Percentiles rank a stretch among this genome's conserved stretches.
These are phyloP conservation scores for Rattus norvegicus DNA, from an alignment of 2,113 vertebrate genomes.

Conservation along the genomic window DNA sequence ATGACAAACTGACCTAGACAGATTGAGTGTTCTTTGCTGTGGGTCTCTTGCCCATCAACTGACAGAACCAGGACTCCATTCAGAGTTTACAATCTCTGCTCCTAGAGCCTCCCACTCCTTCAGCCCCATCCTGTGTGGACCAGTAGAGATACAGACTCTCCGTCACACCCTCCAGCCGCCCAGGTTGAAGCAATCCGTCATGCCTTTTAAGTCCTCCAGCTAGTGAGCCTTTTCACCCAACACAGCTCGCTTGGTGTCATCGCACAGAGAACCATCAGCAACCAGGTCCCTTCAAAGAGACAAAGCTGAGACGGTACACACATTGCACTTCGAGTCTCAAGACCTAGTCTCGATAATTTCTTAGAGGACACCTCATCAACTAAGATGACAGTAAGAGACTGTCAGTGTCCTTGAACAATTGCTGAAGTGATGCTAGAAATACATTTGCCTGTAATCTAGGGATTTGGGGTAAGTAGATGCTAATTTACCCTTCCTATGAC, in stretches of 20 bases:
- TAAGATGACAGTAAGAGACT: constrained; percentile 43
- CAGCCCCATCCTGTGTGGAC: accelerated
- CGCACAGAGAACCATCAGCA: constrained; percentile 45
- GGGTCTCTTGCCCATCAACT: background rate
- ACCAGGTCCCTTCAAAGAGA: background rate
- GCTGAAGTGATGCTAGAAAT: constrained; percentile 61
- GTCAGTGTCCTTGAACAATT: constrained; percentile 39
- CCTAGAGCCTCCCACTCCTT: background rate
- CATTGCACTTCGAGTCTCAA: constrained; percentile 27
- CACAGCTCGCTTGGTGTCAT: constrained; percentile 35
- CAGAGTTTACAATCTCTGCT: background rate
- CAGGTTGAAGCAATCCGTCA: constrained; percentile 55
- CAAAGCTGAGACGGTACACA: background rate
- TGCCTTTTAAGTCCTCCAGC: constrained; percentile 56
- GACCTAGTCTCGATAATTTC: constrained; percentile 37
- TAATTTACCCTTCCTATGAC: constrained; percentile 24
- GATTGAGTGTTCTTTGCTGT: background rate
- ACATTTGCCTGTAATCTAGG: constrained; percentile 26
- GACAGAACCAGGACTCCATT: background rate
- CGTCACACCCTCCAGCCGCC: constrained; percentile 47
- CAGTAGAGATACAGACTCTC: background rate
- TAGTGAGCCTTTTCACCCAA: constrained; percentile 61
- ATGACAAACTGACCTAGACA: constrained; percentile 20
- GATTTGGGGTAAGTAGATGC: constrained; percentile 12
- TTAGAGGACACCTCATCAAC: constrained; percentile 27